A percentile compares a stretch with the other conserved stretches of the same genome.
Evolutionary conservation across 2,113 vertebrate species (phyloP).

Genomic region (Hylia prasina): DNA sequence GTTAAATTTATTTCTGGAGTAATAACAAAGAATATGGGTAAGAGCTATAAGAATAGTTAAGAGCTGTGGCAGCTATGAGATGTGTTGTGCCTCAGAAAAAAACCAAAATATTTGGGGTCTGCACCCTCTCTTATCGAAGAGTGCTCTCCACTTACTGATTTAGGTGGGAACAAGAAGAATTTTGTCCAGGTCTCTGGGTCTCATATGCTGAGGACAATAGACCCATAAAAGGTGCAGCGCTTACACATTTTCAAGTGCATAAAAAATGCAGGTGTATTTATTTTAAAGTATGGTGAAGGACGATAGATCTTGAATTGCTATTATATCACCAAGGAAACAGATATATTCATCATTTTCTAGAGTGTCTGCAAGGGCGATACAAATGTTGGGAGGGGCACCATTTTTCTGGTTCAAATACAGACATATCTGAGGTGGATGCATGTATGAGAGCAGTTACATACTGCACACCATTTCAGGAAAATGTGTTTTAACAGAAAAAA

Average conservation of each 20-base stretch:
- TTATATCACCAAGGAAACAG: not conserved
- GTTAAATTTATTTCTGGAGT: not conserved
- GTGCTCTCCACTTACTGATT: not conserved
- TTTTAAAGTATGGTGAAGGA: not conserved
- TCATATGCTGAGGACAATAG: not conserved
- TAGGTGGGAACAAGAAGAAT: not conserved
- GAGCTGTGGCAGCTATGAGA: not conserved
- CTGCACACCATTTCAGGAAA: not conserved
- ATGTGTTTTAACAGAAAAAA: not conserved
- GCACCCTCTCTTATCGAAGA: not conserved
- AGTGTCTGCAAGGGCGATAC: not conserved
- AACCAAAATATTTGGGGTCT: not conserved
- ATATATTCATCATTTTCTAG: not conserved
- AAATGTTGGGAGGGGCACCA: rapidly evolving
- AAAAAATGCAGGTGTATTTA: not conserved
- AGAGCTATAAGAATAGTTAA: not conserved
- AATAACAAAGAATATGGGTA: not conserved
- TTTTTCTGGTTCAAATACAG: not conserved
- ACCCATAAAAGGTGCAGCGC: not conserved
- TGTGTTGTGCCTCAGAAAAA: not conserved
- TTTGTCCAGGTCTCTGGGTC: not conserved
- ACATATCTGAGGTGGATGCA: not conserved
- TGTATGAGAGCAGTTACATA: not conserved
- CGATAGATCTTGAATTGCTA: not conserved
- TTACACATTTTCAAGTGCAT: not conserved